A percentile compares a stretch with the other conserved stretches of the same genome.
These are phyloP conservation scores for Cancer borealis DNA, from an alignment of 2,888 invertebrate species.

Conservation along the genomic window DNA sequence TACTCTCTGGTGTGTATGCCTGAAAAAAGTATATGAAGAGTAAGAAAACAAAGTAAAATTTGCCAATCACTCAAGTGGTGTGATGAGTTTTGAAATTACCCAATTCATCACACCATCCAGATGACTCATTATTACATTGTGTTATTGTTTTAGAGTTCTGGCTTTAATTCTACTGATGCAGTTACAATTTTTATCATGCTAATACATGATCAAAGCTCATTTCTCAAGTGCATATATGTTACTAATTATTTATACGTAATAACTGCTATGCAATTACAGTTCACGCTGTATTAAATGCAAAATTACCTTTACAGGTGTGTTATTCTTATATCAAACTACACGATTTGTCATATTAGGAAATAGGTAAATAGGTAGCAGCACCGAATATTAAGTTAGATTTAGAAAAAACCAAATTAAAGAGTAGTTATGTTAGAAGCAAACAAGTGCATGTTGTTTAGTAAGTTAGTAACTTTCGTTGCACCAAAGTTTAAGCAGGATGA, in stretches of 20 bases:
- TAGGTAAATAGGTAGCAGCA: neutral
- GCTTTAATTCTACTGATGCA: neutral
- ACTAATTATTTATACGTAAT: neutral
- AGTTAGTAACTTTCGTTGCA: neutral
- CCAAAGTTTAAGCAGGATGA: neutral
- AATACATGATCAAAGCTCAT: neutral
- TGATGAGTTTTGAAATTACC: neutral
- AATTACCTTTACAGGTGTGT: neutral
- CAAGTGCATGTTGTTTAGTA: neutral
- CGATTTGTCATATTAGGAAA: neutral
- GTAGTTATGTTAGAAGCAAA: neutral
- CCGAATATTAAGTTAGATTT: neutral
- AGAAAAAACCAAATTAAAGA: neutral
- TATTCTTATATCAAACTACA: neutral
- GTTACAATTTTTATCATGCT: neutral
- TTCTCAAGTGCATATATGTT: neutral
- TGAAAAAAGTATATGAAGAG: too few species aligned
- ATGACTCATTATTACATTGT: neutral
- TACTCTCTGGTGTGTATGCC: neutral
- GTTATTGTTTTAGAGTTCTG: neutral
- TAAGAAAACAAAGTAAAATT: too few species aligned
- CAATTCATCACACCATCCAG: neutral
- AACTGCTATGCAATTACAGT: neutral
- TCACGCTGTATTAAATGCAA: neutral
- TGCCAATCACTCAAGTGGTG: too few species aligned